A percentile compares a stretch with the other conserved stretches of the same genome.
phyloP scores from a whole-genome alignment of 2,888 invertebrate genomes.

The Kuschelorhynchus macadamiae region DNA sequence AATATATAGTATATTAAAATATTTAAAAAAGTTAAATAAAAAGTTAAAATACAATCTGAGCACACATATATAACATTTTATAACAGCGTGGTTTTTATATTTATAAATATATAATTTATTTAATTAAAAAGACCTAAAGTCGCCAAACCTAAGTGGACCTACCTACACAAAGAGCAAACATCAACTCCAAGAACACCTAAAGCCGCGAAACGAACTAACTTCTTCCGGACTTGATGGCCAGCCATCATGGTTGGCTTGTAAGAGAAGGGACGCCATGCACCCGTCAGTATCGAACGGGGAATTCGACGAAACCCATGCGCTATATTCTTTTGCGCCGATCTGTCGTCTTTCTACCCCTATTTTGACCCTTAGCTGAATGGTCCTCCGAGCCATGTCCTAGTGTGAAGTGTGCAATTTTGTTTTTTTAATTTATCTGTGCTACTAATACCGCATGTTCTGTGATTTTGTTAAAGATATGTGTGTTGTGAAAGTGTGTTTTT shows the following conservation, averaged over 20 bases:
- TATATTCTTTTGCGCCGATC: constrained; percentile 24
- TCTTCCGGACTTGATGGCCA: constrained; percentile 30
- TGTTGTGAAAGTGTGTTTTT: constrained; percentile 24
- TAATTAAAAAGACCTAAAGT: too few species aligned
- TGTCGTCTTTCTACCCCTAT: constrained; percentile 5
- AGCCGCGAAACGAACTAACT: constrained; percentile 16
- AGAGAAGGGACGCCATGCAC: constrained; percentile 19
- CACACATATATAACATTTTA: too few species aligned
- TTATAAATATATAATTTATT: too few species aligned
- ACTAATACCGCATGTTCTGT: neutral
- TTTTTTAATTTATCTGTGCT: neutral
- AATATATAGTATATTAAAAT: too few species aligned
- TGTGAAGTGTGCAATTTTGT: constrained; percentile 3
- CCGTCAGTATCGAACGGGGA: constrained; percentile 29
- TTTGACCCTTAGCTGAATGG: constrained; percentile 3
- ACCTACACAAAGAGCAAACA: too few species aligned
- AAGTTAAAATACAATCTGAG: too few species aligned
- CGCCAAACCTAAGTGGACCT: too few species aligned
- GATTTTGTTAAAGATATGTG: neutral
- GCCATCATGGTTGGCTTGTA: constrained; percentile 22
- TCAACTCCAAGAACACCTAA: neutral
- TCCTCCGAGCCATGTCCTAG: neutral
- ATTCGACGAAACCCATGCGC: constrained; percentile 27
- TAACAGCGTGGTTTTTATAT: too few species aligned
- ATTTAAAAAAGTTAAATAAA: too few species aligned